These are phyloP conservation scores for Eretmochelys imbricata DNA, from an alignment of 2,113 vertebrate genomes.

Conservation along the genomic window DNA sequence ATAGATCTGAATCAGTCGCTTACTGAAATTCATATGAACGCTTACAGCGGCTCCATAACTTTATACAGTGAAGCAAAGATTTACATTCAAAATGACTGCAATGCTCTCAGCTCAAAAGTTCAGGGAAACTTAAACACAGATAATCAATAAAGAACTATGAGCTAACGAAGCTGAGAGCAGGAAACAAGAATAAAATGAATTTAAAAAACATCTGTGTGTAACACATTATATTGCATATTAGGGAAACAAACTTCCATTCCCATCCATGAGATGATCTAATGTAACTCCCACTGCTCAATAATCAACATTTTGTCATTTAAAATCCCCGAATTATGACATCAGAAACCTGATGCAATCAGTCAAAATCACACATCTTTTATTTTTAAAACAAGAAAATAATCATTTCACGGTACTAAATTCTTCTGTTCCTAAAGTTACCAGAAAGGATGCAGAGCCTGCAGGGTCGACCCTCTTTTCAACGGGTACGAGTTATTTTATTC, in stretches of 20 bases:
- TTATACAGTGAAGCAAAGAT: neutral
- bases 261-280: neutral
- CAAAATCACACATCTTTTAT: neutral
- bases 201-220: neutral
- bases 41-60: neutral
- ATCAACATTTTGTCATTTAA: neutral
- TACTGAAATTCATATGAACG: neutral
- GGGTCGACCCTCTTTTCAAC: neutral
- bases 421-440: neutral
- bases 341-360: conserved; percentile 1
- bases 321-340: neutral
- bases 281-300: neutral
- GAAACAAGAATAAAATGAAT: conserved; percentile 11
- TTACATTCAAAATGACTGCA: neutral
- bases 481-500: neutral
- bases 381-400: neutral
- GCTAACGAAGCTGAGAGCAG: neutral
- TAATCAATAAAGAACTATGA: neutral
- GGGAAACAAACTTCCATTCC: neutral
- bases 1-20: neutral
- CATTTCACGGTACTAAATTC: neutral
- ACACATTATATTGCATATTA: neutral
- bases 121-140: neutral
- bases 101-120: neutral
- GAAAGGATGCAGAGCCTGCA: neutral